phyloP scores from a whole-genome alignment of 2,113 vertebrate genomes.

The Shinisaurus crocodilurus region DNA sequence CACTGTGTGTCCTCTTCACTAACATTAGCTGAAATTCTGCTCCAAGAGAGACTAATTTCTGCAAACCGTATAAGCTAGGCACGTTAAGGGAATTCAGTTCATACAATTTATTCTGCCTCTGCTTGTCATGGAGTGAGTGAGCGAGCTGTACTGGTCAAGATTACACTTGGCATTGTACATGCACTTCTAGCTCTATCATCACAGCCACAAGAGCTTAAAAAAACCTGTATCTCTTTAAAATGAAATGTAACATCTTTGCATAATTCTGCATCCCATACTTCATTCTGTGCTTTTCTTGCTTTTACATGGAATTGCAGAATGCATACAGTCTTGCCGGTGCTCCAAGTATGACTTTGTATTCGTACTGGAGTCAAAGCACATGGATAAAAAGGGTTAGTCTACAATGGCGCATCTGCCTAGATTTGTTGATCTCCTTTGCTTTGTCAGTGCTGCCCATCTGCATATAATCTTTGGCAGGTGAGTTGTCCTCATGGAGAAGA shows the following conservation, averaged over 20 bases:
- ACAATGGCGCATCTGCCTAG: neutral
- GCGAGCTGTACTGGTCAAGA: neutral
- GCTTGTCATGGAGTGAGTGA: neutral
- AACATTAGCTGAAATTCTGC: neutral
- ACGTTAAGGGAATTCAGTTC: neutral
- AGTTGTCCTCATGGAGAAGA: too few relatives aligned
- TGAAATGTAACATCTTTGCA: neutral
- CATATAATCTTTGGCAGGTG: too few relatives aligned
- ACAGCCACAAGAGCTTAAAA: neutral
- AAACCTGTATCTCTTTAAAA: neutral
- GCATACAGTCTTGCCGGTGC: neutral
- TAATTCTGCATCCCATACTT: neutral
- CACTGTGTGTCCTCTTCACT: neutral
- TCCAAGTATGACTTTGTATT: neutral
- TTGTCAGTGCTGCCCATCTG: too few relatives aligned
- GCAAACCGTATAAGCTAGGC: neutral
- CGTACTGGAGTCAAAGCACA: neutral
- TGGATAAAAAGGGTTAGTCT: neutral
- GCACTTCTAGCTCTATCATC: neutral
- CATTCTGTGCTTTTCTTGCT: neutral
- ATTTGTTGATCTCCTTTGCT: neutral
- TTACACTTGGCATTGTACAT: neutral
- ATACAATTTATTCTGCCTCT: neutral
- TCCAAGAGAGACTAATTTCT: neutral
- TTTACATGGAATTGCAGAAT: neutral